phyloP scores from a whole-genome alignment of 2,797 vertebrate species.

The Hippocampus kuda region DNA sequence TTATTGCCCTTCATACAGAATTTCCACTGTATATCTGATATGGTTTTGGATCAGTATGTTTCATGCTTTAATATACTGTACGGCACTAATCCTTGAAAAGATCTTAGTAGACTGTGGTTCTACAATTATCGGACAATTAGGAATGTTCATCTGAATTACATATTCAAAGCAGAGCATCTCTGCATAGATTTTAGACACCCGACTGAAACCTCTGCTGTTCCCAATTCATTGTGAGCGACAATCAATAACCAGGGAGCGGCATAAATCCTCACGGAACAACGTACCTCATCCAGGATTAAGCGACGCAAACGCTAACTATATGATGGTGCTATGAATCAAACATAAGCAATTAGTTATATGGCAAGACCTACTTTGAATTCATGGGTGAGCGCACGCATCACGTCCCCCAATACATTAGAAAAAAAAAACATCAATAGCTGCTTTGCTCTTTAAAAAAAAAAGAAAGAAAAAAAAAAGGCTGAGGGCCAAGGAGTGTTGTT shows the following conservation, averaged over 20 bases:
- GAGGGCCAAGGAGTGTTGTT: constrained; percentile 53
- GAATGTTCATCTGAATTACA: constrained; percentile 9
- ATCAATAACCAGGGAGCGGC: constrained; percentile 58
- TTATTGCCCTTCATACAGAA: not conserved
- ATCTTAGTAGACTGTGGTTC: not conserved
- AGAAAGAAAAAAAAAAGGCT: constrained; percentile 56
- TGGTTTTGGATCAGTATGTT: not conserved
- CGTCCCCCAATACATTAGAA: constrained; percentile 55
- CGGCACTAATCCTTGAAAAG: not conserved
- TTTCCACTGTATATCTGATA: too few species aligned
- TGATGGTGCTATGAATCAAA: constrained; percentile 52
- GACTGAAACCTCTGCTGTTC: constrained; percentile 31
- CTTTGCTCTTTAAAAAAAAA: constrained; percentile 57
- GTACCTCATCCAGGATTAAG: constrained; percentile 42
- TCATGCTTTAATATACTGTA: not conserved
- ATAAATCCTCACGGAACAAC: constrained; percentile 55
- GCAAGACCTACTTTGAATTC: constrained; percentile 66
- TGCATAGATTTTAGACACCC: constrained; percentile 5
- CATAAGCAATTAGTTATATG: constrained; percentile 62
- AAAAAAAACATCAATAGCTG: constrained; percentile 65
- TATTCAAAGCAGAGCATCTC: constrained; percentile 35
- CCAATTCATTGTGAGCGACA: constrained; percentile 37
- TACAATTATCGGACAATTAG: not conserved
- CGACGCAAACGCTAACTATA: constrained; percentile 56
- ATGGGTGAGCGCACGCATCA: constrained; percentile 49